phyloP scores from a whole-genome alignment of 2,888 invertebrate species.

The Hydropsyche betteni region DNA sequence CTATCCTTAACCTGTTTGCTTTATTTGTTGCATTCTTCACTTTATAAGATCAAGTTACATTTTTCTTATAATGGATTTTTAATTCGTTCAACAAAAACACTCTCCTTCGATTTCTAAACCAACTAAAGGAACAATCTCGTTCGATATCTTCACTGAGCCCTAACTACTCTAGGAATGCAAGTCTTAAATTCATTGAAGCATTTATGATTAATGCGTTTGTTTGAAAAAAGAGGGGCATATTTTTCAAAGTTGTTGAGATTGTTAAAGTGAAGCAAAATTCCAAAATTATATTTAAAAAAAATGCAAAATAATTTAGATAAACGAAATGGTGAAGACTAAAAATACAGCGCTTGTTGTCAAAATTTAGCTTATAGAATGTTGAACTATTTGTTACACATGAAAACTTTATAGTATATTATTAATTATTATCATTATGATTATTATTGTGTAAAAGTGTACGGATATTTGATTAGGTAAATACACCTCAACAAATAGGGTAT shows the following conservation, averaged over 20 bases:
- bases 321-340: constrained; percentile 52
- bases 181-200: constrained; percentile 2
- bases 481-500: constrained; percentile 36
- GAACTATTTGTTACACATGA: constrained; percentile 52
- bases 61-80: not conserved
- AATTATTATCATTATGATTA: constrained; percentile 42
- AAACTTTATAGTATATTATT: constrained; percentile 50
- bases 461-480: constrained; percentile 48
- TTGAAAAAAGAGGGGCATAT: constrained; percentile 45
- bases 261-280: constrained; percentile 44
- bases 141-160: constrained; percentile 1
- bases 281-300: constrained; percentile 46
- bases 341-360: constrained; percentile 52
- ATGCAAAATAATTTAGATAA: constrained; percentile 44
- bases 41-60: constrained; percentile 12
- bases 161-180: constrained; percentile 1
- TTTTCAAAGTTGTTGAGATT: constrained; percentile 42
- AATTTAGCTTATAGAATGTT: constrained; percentile 52
- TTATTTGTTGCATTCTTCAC: not conserved
- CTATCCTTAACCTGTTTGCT: constrained; percentile 17
- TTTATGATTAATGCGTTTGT: not conserved
- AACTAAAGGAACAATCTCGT: constrained; percentile 15
- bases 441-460: constrained; percentile 47
- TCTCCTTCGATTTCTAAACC: too few species aligned
- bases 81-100: not conserved